Conservation (phyloP, 2,888 invertebrate genomes). For the Parnassius glacialis region DNA sequence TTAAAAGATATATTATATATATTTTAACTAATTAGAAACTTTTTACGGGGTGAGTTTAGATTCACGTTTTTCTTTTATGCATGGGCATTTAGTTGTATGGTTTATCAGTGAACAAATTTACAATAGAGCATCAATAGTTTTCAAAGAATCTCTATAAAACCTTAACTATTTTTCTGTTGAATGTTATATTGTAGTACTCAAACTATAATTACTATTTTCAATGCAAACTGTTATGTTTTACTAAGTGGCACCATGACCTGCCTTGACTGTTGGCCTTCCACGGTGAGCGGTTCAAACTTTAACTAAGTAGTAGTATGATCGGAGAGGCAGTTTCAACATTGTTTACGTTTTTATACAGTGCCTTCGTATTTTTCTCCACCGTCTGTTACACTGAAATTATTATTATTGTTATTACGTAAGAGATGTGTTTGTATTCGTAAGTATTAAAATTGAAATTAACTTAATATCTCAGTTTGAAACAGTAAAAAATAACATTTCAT, state of each 20-base stretch:
- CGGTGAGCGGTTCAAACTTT: slow-evolving; percentile 62
- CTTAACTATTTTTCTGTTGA: neutral
- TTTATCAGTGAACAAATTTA: no score
- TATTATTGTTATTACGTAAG: neutral
- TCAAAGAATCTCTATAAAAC: no score
- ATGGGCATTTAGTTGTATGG: no score
- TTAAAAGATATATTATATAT: no score
- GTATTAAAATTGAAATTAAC: no score
- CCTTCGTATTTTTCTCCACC: slow-evolving; percentile 30
- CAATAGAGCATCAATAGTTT: no score
- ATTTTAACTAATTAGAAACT: no score
- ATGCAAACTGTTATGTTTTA: slow-evolving; percentile 22
- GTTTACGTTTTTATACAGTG: slow-evolving; percentile 40
- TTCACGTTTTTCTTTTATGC: no score
- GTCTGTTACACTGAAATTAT: neutral
- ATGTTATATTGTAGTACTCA: neutral
- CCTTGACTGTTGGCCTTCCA: slow-evolving; percentile 72
- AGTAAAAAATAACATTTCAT: no score
- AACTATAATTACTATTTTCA: slow-evolving; percentile 9
- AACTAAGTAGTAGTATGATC: slow-evolving; percentile 38
- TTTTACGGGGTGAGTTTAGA: no score
- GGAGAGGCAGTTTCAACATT: slow-evolving; percentile 49
- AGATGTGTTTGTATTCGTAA: no score
- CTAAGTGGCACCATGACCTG: slow-evolving; percentile 65
- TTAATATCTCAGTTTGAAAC: no score